phyloP scores from a whole-genome alignment of 2,113 vertebrate species.

The Desmodus rotundus region DNA sequence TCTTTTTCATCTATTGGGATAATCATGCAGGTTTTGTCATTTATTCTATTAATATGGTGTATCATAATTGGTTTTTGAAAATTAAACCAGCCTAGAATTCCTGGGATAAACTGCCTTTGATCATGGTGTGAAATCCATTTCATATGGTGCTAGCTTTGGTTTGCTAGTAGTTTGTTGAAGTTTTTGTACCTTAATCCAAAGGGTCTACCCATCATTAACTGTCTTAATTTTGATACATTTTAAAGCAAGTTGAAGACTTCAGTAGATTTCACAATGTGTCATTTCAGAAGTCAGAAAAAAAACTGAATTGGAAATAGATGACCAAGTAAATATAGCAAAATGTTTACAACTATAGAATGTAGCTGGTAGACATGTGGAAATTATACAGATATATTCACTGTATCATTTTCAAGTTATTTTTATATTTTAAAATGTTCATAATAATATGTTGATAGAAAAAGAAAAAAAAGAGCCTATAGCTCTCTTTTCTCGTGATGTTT shows the following conservation, averaged over 20 bases:
- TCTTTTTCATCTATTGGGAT: too few species aligned
- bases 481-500: background rate
- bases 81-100: background rate
- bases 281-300: conserved; percentile 1
- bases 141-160: background rate
- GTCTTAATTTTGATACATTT: background rate
- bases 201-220: background rate
- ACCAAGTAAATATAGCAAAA: too few species aligned
- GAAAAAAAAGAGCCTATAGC: background rate
- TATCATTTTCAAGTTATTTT: too few species aligned
- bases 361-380: too few species aligned
- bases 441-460: too few species aligned
- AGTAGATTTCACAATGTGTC: background rate
- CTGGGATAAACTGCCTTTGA: background rate
- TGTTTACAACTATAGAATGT: too few species aligned
- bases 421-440: too few species aligned
- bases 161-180: background rate
- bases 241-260: background rate
- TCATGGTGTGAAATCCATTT: background rate
- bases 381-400: too few species aligned
- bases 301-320: background rate
- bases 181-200: background rate
- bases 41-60: background rate
- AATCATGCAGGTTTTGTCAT: background rate
- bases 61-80: background rate